These are phyloP conservation scores for Drosophila orosa DNA, from an alignment of 1,140 invertebrate species.

Conservation along the genomic window DNA sequence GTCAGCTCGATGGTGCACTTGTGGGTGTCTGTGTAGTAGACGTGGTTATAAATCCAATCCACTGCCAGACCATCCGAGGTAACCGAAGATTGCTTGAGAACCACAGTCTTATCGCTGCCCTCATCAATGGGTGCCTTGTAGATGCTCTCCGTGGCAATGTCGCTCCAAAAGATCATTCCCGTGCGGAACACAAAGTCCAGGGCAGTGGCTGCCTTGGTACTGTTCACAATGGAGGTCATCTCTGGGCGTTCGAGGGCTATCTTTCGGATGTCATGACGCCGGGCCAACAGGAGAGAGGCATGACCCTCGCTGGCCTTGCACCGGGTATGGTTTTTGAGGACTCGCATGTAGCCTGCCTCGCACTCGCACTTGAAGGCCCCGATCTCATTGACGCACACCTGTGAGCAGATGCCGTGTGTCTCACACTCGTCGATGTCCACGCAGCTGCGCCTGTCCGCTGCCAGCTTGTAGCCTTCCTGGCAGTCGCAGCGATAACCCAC, in stretches of 20 bases:
- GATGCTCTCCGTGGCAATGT: constrained; percentile 94
- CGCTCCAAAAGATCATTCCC: constrained; percentile 97
- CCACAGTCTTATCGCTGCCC: constrained; percentile 91
- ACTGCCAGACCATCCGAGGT: constrained; percentile 97
- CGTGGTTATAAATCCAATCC: constrained; percentile 98
- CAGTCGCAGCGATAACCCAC: constrained; percentile 93
- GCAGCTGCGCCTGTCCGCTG: constrained; percentile 89
- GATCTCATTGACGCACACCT: constrained; percentile 95
- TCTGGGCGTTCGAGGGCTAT: constrained; percentile 94
- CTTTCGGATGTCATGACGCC: constrained; percentile 94
- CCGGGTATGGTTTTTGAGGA: constrained; percentile 91
- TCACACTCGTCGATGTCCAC: constrained; percentile 97
- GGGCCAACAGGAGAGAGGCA: constrained; percentile 92
- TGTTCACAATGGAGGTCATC: constrained; percentile 95
- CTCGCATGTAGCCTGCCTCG: constrained; percentile 92
- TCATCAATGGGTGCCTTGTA: constrained; percentile 97
- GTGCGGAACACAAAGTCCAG: constrained; percentile 95
- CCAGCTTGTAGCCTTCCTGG: constrained; percentile 89
- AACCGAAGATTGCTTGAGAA: constrained; percentile 92
- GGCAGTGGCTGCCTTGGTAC: constrained; percentile 93
- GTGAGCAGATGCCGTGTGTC: constrained; percentile 94
- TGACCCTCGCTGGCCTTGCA: constrained; percentile 96
- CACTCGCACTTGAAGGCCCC: constrained; percentile 97
- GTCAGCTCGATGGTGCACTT: constrained; percentile 95
- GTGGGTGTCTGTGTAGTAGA: constrained; percentile 98